Percentiles rank a stretch among this genome's conserved stretches.
Conservation (phyloP, 53 echinoderm and acorn worm species). For the Mesocentrotus franciscanus region DNA sequence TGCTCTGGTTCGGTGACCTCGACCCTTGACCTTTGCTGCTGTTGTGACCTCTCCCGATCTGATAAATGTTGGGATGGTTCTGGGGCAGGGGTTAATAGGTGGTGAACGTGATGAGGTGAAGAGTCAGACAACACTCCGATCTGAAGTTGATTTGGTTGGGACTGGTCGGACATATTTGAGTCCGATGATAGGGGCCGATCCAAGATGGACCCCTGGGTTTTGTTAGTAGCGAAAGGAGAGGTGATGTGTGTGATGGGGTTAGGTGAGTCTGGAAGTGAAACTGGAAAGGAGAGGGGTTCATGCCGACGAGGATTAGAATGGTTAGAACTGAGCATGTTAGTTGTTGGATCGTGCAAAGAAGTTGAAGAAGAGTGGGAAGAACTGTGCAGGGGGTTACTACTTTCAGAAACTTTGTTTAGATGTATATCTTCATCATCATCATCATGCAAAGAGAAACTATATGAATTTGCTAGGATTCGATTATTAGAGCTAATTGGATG, state of each 20-base stretch:
- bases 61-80: conserved; percentile 70
- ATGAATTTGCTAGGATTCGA: background rate
- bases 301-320: conserved; percentile 11
- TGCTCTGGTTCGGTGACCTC: conserved; percentile 26
- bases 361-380: background rate
- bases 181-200: conserved; percentile 22
- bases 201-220: conserved; percentile 8
- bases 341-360: background rate
- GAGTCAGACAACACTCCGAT: conserved; percentile 10
- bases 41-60: conserved; percentile 63
- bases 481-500: background rate
- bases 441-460: conserved; percentile 18
- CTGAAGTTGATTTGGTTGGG: background rate
- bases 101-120: conserved; percentile 67
- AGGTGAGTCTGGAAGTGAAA: conserved; percentile 40
- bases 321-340: conserved; percentile 5
- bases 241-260: conserved; percentile 33
- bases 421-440: background rate
- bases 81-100: conserved; percentile 69
- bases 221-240: conserved; percentile 52
- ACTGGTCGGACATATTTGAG: background rate
- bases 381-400: background rate
- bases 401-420: background rate
- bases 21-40: conserved; percentile 47
- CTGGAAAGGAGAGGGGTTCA: conserved; percentile 29